These are phyloP conservation scores for Apis cerana DNA, from an alignment of 1,140 invertebrate species.

Conservation along the genomic window DNA sequence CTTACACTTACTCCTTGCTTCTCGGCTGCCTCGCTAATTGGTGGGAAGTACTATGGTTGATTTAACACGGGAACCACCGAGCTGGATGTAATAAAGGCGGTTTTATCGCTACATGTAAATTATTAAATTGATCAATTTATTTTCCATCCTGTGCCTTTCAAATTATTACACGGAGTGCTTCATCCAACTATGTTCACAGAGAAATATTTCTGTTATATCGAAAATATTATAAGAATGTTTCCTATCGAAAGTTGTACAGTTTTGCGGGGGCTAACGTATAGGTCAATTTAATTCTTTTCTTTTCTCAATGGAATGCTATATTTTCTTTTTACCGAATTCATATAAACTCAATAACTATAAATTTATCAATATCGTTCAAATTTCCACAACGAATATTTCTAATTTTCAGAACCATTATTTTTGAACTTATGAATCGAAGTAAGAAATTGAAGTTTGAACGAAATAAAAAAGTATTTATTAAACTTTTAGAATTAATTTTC, in stretches of 20 bases:
- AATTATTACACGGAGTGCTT: not conserved
- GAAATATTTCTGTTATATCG: not conserved
- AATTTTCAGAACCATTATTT: too few species aligned
- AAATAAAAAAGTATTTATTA: not conserved
- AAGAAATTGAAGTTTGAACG: too few species aligned
- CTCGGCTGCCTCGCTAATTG: not conserved
- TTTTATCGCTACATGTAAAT: not conserved
- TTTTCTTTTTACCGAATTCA: not conserved
- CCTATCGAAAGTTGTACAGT: not conserved
- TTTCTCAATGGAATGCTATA: not conserved
- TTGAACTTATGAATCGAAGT: too few species aligned
- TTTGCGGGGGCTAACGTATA: not conserved
- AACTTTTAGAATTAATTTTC: not conserved
- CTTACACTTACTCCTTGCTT: not conserved
- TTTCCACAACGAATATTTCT: too few species aligned
- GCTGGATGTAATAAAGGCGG: not conserved
- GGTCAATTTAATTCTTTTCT: not conserved
- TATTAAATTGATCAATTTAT: not conserved
- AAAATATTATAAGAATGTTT: not conserved
- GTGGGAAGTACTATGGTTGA: not conserved
- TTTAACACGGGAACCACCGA: slow-evolving; percentile 5
- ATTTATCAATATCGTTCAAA: not conserved
- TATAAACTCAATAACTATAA: not conserved
- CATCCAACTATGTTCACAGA: not conserved
- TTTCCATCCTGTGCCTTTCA: not conserved